phyloP scores from a whole-genome alignment of 2,113 vertebrate genomes.

The Caloenas nicobarica region DNA sequence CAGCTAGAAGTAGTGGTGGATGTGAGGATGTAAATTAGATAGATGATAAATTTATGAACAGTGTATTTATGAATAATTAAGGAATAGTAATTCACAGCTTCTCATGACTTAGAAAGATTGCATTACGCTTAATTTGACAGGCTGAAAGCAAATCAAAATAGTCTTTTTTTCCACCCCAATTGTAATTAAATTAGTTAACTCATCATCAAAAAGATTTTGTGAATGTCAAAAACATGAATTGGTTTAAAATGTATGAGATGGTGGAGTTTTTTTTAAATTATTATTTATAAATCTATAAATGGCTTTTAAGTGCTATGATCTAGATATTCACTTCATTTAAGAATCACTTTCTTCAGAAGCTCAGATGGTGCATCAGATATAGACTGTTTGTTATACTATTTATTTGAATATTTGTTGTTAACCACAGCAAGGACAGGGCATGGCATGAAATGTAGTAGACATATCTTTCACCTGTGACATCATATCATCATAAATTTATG shows the following conservation, averaged over 20 bases:
- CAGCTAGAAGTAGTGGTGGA: background rate
- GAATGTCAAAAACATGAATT: background rate
- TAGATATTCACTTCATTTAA: background rate
- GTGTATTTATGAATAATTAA: background rate
- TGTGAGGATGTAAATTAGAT: background rate
- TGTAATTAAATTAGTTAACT: background rate
- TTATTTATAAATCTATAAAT: background rate
- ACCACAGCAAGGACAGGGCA: accelerated
- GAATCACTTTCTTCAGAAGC: background rate
- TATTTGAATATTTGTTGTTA: background rate
- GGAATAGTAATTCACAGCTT: background rate
- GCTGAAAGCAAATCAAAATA: background rate
- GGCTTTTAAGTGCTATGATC: background rate
- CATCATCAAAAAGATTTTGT: background rate
- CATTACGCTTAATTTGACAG: background rate
- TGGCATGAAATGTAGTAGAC: background rate
- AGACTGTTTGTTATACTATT: background rate
- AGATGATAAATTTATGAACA: background rate
- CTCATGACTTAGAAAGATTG: background rate
- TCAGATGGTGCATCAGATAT: background rate
- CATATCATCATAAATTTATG: background rate
- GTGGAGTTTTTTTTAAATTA: background rate
- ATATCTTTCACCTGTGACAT: background rate
- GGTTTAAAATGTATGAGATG: background rate
- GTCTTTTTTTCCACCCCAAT: background rate